phyloP scores from a whole-genome alignment of 2,797 vertebrate species.

The Cuculus canorus region DNA sequence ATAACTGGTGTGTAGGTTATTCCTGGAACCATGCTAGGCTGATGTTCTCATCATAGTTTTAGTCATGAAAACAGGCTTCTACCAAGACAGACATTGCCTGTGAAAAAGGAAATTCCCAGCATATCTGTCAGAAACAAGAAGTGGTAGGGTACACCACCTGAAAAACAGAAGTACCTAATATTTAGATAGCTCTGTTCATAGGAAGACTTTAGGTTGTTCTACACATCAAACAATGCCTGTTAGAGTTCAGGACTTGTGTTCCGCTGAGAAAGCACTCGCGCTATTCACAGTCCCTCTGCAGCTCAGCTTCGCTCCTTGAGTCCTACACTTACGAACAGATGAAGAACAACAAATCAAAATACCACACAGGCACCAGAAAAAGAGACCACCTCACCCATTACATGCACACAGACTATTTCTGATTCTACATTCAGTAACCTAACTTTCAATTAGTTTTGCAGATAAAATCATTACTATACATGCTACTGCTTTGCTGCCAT shows the following conservation, averaged over 20 bases:
- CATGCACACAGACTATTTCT: background rate
- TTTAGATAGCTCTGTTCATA: background rate
- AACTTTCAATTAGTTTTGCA: background rate
- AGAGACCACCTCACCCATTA: background rate
- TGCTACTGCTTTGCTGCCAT: background rate
- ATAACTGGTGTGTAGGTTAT: conserved; percentile 52
- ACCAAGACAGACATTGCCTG: conserved; percentile 43
- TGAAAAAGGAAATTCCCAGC: conserved; percentile 58
- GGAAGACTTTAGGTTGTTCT: background rate
- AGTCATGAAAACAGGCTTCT: conserved; percentile 70
- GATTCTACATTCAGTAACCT: background rate
- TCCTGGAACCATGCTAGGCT: conserved; percentile 53
- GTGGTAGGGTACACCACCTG: background rate
- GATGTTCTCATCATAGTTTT: conserved; percentile 64
- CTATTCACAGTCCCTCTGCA: background rate
- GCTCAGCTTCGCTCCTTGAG: background rate
- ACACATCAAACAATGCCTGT: background rate
- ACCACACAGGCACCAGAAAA: background rate
- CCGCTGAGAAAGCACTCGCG: background rate
- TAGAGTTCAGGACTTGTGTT: background rate
- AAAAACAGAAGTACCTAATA: background rate
- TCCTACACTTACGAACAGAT: background rate
- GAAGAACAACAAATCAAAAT: background rate
- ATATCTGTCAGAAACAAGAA: conserved; percentile 24
- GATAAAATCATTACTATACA: background rate